These are phyloP conservation scores for Drosophila hamatofila DNA, from an alignment of 2,888 invertebrate species.

Conservation along the genomic window DNA sequence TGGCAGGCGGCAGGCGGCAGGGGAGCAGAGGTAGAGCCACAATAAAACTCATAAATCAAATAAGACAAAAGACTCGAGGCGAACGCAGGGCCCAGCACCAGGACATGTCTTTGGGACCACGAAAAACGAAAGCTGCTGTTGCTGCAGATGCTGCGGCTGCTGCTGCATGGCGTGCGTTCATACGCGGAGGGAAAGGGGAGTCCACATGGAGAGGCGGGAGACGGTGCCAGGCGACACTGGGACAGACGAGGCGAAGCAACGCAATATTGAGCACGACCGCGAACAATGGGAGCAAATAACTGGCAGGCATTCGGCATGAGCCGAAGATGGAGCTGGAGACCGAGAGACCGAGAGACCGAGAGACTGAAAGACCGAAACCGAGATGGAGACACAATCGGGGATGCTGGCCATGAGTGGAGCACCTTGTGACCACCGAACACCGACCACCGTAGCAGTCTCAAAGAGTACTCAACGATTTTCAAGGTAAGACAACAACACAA, in stretches of 20 bases:
- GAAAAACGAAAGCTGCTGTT: slow-evolving; percentile 51
- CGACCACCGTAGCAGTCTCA: slow-evolving; percentile 74
- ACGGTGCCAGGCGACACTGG: not conserved
- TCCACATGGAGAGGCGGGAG: not conserved
- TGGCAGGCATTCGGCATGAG: slow-evolving; percentile 73
- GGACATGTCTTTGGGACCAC: slow-evolving; percentile 48
- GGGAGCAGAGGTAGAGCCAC: slow-evolving; percentile 50
- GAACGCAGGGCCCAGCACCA: slow-evolving; percentile 66
- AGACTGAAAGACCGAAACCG: not conserved
- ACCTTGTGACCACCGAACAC: slow-evolving; percentile 60
- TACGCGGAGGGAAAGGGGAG: slow-evolving; percentile 29
- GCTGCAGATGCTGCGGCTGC: slow-evolving; percentile 13
- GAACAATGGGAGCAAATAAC: slow-evolving; percentile 81
- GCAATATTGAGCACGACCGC: slow-evolving; percentile 76
- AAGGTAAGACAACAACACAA: slow-evolving; percentile 68
- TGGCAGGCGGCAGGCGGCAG: not conserved
- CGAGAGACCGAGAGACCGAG: not conserved
- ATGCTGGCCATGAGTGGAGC: slow-evolving; percentile 15
- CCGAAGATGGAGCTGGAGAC: slow-evolving; percentile 43
- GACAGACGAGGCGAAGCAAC: slow-evolving; percentile 45
- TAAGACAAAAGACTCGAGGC: slow-evolving; percentile 81
- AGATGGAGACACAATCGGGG: slow-evolving; percentile 16
- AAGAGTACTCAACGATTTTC: slow-evolving; percentile 71
- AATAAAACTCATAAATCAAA: slow-evolving; percentile 84
- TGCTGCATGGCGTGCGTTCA: slow-evolving; percentile 53